Evolutionary conservation across 1,140 invertebrate species (phyloP).

Genomic region (Plutomurus gul): DNA sequence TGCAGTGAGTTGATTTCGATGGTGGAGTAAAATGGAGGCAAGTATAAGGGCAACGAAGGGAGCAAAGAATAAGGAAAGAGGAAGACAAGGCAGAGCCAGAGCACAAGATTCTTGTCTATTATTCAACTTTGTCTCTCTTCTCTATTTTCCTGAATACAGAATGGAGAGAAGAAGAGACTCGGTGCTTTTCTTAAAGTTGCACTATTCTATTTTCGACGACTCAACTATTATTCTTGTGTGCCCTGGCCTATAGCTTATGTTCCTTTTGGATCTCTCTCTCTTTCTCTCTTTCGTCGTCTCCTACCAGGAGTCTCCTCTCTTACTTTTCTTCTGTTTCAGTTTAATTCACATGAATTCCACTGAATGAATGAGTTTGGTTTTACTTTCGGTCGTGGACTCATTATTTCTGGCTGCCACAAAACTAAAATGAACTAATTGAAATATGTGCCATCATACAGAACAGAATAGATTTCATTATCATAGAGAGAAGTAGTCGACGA

Average conservation of each 20-base stretch:
- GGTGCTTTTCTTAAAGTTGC: constrained; percentile 5
- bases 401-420: constrained; percentile 10
- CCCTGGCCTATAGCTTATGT: neutral
- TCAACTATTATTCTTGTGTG: constrained; percentile 33
- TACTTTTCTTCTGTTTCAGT: constrained; percentile 14
- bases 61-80: neutral
- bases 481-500: too few relatives aligned
- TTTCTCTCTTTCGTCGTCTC: constrained; percentile 19
- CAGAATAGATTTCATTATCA: too few relatives aligned
- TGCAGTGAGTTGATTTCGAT: neutral
- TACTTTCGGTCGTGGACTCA: constrained; percentile 16
- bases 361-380: constrained; percentile 21
- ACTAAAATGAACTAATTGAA: constrained; percentile 26
- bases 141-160: neutral
- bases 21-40: neutral
- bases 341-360: constrained; percentile 16
- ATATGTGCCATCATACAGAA: constrained; percentile 21
- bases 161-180: neutral
- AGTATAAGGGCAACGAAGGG: neutral
- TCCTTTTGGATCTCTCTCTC: neutral
- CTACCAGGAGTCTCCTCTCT: constrained; percentile 22
- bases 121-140: constrained; percentile 20
- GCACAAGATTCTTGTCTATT: constrained; percentile 17
- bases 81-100: neutral
- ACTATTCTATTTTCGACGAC: neutral